Evolutionary conservation across 1,140 invertebrate genomes (phyloP), one percentile per base, ranked within the genome.

Genomic region (Zaprionus ornatus): DNA sequence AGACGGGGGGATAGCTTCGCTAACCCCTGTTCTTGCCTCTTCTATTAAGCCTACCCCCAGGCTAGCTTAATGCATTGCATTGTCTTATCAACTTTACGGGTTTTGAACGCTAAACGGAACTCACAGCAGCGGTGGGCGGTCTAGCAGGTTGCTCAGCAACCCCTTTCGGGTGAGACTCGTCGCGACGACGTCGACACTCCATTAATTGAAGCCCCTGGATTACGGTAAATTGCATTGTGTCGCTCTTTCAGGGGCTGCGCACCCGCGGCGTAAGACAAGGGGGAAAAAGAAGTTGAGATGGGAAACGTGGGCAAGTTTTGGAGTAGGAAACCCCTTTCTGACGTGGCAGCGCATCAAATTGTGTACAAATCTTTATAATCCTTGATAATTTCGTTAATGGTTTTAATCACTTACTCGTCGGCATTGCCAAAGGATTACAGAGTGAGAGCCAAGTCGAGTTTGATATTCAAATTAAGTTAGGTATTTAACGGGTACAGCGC

Each of bases 311-410:
- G 13, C 15, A 21, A 7, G 4, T 1, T 21, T 10, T 29, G 40
- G 40, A 45, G 40, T 17, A 45, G 40, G 40, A 17, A 45, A 45
- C 40, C 45, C 45, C 45, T 23, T 50, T 23, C 42, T 61, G 69
- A 61, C 81, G 80, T 82, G 80, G 72, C 80, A 62, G 65, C 68
- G 82, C 80, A 82, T 80, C 74, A 78, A 73, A 75, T 71, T 65
- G 69, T 68, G 68, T 61, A 91, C 90, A 91, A 91, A 91, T 91
- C 90, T 86, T 76, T 85, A 90, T 91, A 91, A 91, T 91, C 90
- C 84, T 52, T 82, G 84, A 91, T 91, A 91, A 91, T 91, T 91
- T 91, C 84, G 90, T 91, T 91, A 91, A 91, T 91, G 90, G 90
- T 68, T 90, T 91, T 91, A 91, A 91, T 91, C 90, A 91, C 90